These are phyloP conservation scores for Graphium colonna DNA, from an alignment of 2,888 invertebrate species.

Conservation along the genomic window DNA sequence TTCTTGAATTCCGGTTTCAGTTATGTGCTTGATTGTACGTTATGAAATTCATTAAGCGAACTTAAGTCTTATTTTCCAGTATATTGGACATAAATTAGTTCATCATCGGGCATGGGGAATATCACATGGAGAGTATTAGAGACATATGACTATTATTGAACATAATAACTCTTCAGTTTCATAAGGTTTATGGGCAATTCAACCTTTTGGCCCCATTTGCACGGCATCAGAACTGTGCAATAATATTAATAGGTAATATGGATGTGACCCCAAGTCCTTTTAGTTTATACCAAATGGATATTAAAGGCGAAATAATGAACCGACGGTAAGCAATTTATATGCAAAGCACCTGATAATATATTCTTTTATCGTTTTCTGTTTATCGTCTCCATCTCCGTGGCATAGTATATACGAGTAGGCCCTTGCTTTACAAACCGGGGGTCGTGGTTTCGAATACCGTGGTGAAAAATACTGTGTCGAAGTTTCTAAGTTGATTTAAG, in stretches of 20 bases:
- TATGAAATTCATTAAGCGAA: background rate
- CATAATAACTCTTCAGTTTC: constrained; percentile 25
- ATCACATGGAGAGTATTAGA: constrained; percentile 17
- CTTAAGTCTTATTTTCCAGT: background rate
- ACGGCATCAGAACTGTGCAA: constrained; percentile 17
- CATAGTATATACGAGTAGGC: too few species aligned
- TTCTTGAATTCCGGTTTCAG: background rate
- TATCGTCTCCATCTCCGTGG: too few species aligned
- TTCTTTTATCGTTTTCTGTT: background rate
- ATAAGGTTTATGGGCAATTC: constrained; percentile 24
- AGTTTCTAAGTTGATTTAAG: too few species aligned
- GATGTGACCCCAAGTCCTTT: constrained; percentile 17
- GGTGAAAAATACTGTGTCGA: too few species aligned
- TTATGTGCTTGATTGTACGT: constrained; percentile 9
- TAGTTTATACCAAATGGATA: constrained; percentile 13
- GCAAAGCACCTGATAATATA: background rate
- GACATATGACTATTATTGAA: constrained; percentile 22
- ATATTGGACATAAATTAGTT: constrained; percentile 3
- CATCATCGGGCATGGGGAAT: background rate
- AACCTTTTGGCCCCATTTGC: constrained; percentile 24
- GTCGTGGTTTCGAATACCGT: too few species aligned
- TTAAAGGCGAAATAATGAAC: constrained; percentile 15
- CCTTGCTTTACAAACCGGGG: too few species aligned
- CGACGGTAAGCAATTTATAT: constrained; percentile 6
- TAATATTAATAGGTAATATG: constrained; percentile 22